Evolutionary conservation across 2,797 vertebrate genomes (phyloP).

Genomic region (Petrocephalus schoutedeni): DNA sequence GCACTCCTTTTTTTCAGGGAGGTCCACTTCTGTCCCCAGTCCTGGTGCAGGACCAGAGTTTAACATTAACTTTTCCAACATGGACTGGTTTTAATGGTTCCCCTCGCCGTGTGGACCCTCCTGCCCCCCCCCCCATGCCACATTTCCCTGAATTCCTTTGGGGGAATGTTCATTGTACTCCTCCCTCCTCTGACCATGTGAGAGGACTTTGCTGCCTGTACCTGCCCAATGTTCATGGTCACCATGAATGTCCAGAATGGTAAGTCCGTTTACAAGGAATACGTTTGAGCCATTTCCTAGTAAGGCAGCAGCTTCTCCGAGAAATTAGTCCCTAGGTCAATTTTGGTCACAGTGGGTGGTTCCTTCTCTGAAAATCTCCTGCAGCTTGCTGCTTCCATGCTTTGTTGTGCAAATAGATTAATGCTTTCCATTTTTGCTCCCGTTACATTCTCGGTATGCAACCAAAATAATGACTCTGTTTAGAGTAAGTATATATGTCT

Average conservation of each 20-base stretch:
- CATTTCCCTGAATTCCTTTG: neutral
- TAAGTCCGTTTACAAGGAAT: neutral
- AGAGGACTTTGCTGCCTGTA: neutral
- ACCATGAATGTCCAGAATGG: neutral
- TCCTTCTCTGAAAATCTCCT: neutral
- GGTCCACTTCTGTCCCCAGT: neutral
- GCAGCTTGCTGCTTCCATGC: neutral
- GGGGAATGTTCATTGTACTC: neutral
- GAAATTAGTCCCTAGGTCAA: neutral
- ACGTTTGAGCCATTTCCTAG: neutral
- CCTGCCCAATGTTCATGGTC: neutral
- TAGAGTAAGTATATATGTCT: too few species aligned
- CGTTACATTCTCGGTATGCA: neutral
- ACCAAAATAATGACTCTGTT: neutral
- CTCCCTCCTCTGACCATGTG: neutral
- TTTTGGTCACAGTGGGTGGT: neutral
- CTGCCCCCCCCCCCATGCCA: neutral
- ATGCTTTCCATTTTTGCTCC: neutral
- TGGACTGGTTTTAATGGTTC: neutral
- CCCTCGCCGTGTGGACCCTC: neutral
- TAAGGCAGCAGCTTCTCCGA: neutral
- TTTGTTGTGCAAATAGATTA: neutral
- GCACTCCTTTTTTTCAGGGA: neutral
- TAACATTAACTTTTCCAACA: neutral
- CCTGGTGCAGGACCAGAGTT: neutral